Base-by-base conservation (phyloP, 2,113 vertebrate species). In the Oryzias javanicus region DNA sequence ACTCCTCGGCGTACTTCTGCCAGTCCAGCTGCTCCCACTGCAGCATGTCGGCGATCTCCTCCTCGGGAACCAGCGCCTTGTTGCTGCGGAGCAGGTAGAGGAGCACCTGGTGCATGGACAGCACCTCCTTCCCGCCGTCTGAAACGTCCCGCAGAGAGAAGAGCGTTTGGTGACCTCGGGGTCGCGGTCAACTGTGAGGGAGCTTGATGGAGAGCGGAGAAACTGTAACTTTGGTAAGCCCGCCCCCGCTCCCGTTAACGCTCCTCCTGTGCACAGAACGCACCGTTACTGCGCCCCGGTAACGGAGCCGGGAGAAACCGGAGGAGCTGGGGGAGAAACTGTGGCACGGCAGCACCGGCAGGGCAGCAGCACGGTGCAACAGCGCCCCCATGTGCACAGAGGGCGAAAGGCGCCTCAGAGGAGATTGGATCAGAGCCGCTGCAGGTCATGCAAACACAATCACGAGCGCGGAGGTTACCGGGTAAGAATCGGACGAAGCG, bases 1-100 rank as follows among this genome's bases (percentile, higher is more conserved):
- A 99, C 81, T 99, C 97, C 63, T 99, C 97, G 0, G 97, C 97
- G 0, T 98, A 99, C 59, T 98, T 98, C 91, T 99, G 97, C 97
- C 97, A 99, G 70, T 94, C 95, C 6, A 98, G 90, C 71, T 99
- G 97, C 83, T 98, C 95, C 97, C 97, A 98, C 82, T 98, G 96
- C 49, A 98, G 93, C 97, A 99, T 98, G 74, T 98, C 94, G 27
- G 96, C 96, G 25, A 98, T 98, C 86, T 98, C 95, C 83, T 98
- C 96, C 81, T 95, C 97, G 0, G 96, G 96, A 17, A 99, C 97
- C 84, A 99, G 86, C 0, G 97, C 87, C 74, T 94, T 96, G 90
- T 88, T 98, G 83, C 95, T 96, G 42, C 93, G 90, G 16, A 98
- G 80, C 52, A 98, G 88, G 83, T 98, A 98, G 12, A 97, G 91